Evolutionary conservation across 2,113 vertebrate species (phyloP), one percentile per base, ranked within the genome.

Genomic region (Poicephalus gulielmi): DNA sequence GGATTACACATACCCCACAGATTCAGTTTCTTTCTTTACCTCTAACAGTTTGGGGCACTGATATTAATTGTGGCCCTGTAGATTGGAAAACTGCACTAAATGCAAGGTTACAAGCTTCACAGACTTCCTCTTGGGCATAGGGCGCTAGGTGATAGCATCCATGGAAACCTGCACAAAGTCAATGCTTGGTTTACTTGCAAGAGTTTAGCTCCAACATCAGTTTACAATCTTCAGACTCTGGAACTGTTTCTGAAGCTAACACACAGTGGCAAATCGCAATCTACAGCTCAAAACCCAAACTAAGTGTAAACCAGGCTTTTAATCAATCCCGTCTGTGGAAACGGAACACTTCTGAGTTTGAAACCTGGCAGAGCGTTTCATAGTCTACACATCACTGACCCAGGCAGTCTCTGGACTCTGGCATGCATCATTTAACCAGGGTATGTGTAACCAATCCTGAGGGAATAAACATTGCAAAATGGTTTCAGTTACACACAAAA

Each of bases 251-350:
- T 31, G 27, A 59, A 49, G 41, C 19, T 25, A 35, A 57, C 28
- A 37, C 19, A 30, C 0, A 0, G 67, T 2, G 5, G 46, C 46
- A 75, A 78, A 71, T 3, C 11, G 0, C 4, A 9, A 75, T 3
- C 27, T 11, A 15, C 1, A 68, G 17, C 39, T 84, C 31, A 27
- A 28, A 41, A 67, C 18, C 18, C 53, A 79, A 92, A 78, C 27
- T 50, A 60, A 69, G 0, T 15, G 17, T 25, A 39, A 43, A 74
- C 2, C 49, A 70, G 17, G 53, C 17, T 92, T 86, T 86, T 64
- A 63, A 75, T 57, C 43, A 19, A 0, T 22, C 44, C 76, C 53
- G 53, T 70, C 71, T 3, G 7, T 17, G 41, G 31, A 92, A 80
- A 31, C 1, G 0, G 8, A 82, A 74, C 49, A 16, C 37, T 69